Evolutionary conservation across 2,888 invertebrate genomes (phyloP), one percentile per base, ranked within the genome.

Genomic region (Trichogramma dendrolimi): DNA sequence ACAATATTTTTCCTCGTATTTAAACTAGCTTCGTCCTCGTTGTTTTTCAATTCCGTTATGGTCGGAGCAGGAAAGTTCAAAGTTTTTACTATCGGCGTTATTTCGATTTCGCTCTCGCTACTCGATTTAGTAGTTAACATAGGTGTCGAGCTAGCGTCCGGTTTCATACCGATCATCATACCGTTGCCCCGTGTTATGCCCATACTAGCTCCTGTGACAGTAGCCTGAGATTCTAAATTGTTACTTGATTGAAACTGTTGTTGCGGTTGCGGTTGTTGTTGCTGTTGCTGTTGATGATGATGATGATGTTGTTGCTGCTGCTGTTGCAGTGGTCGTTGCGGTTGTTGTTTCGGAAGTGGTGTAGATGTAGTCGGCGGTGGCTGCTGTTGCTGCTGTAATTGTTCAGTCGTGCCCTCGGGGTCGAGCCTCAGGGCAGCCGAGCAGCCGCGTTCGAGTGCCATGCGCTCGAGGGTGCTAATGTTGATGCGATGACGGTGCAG

Each of bases 401-500:
- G 69, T 42, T 76, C 76, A 4, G 76, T 79, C 1, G 74, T 81
- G 5, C 81, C 81, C 70, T 82, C 81, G 3, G 81, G 81, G 69
- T 81, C 81, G 38, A 79, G 72, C 66, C 81, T 73, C 40, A 79
- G 67, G n/a, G 77, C 76, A 0, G 76, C 76, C 0, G 80, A 79
- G 62, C 78, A 79, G 11, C 80, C 79, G 53, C 71, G 72, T 60
- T 81, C 81, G 55, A 86, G 73, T 27, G 86, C 86, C 68, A 87
- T 81, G 68, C 85, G 81, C 75, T 87, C 87, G 67, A 87, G 78
- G 4, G 87, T 86, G 69, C 86, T 86, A 11, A 87, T 75, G 39
- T 80, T 80, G 67, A 83, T 84, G 40, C 81, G 39, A 6, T 46
- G 27, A n/a, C 47, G n/a, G n/a, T 46, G 8, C 8, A 10, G 8